These are phyloP conservation scores for Hydraecia micacea DNA, from an alignment of 2,888 invertebrate genomes.

Conservation along the genomic window DNA sequence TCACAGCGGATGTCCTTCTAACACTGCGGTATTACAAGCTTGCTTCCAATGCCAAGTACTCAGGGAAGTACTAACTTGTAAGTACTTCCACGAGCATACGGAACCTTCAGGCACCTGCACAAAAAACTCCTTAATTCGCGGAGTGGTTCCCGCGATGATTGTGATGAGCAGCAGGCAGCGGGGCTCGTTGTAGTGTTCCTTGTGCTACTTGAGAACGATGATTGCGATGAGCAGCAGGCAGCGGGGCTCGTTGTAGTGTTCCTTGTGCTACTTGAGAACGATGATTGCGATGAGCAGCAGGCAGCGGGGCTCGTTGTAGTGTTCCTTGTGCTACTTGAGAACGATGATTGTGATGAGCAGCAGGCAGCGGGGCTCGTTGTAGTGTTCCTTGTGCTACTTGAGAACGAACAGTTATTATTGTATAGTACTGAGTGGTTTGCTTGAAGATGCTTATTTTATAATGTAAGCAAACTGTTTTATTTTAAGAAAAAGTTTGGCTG, in stretches of 20 bases:
- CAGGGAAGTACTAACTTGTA: neutral
- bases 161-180: neutral
- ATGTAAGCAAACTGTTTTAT: neutral
- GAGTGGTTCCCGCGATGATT: conserved; percentile 22
- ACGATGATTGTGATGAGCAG: neutral
- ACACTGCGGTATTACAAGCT: neutral
- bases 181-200: neutral
- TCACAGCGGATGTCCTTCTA: neutral
- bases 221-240: neutral
- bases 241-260: neutral
- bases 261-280: neutral
- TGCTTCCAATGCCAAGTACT: neutral
- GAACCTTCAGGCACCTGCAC: neutral
- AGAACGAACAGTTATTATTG: neutral
- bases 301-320: neutral
- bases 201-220: neutral
- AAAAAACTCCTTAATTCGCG: conserved; percentile 27
- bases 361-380: neutral
- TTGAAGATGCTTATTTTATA: neutral
- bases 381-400: neutral
- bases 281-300: conserved; percentile 1
- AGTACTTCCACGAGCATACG: neutral
- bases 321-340: neutral
- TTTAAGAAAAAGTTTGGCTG: neutral
- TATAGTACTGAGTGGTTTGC: neutral